Evolutionary conservation across 2,113 vertebrate species (phyloP).

Genomic region (Myodes glareolus): DNA sequence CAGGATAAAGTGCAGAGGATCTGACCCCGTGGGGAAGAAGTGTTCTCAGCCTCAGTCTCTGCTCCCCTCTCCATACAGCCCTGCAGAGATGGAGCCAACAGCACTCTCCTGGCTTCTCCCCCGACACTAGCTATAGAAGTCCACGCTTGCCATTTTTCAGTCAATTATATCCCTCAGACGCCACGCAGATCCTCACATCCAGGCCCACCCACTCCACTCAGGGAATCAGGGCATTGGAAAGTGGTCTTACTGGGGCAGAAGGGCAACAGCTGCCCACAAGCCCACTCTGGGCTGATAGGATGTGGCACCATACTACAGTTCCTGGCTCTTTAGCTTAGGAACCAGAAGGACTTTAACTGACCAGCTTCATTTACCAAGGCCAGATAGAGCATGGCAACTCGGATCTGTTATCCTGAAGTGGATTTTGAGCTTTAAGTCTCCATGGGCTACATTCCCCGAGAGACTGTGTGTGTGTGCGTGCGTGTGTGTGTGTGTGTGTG

Average conservation of each 20-base stretch:
- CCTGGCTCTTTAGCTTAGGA: background rate
- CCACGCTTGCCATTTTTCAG: background rate
- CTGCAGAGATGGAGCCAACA: background rate
- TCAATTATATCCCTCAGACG: background rate
- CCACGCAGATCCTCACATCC: background rate
- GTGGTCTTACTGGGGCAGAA: background rate
- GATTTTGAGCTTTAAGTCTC: background rate
- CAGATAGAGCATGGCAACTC: background rate
- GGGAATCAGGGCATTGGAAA: background rate
- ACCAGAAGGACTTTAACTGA: background rate
- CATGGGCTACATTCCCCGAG: background rate
- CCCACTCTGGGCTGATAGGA: background rate
- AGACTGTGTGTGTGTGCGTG: background rate
- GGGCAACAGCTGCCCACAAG: background rate
- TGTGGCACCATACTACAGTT: too few species aligned
- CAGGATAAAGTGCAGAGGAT: background rate
- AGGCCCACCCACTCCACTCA: background rate
- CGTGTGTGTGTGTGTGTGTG: background rate
- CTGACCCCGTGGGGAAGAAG: background rate
- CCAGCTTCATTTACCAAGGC: background rate
- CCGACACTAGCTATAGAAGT: background rate
- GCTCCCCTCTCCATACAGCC: background rate
- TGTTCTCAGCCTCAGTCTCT: background rate
- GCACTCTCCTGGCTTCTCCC: background rate
- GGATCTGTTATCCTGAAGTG: background rate